A percentile compares a stretch with the other conserved stretches of the same genome.
phyloP scores from a whole-genome alignment of 2,888 invertebrate species.

The Terebella lapidaria region DNA sequence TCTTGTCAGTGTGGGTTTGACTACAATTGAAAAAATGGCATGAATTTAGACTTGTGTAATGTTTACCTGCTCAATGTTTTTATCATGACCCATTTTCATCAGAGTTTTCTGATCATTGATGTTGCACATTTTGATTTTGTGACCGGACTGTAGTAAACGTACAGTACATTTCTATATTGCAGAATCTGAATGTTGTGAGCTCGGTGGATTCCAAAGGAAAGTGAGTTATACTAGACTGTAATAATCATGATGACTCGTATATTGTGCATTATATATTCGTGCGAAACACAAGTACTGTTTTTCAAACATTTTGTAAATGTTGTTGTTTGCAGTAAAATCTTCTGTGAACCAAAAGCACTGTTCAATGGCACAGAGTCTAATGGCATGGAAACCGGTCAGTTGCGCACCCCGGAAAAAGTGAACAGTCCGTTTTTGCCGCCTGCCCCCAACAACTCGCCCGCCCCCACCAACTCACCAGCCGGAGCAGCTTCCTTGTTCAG shows the following conservation, averaged over 20 bases:
- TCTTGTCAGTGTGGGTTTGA: no score
- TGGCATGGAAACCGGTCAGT: neutral
- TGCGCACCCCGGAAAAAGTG: neutral
- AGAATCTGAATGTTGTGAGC: constrained; percentile 51
- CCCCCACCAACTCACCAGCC: neutral
- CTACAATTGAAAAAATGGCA: no score
- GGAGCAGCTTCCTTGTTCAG: no score
- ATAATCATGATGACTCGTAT: neutral
- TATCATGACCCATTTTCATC: no score
- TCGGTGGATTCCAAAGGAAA: constrained; percentile 51
- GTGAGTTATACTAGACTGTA: constrained; percentile 30
- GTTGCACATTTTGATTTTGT: no score
- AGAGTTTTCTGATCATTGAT: no score
- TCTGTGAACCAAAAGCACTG: neutral
- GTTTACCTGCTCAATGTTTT: no score
- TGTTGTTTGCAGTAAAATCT: neutral
- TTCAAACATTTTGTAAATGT: no score
- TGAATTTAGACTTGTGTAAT: no score
- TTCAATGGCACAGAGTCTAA: neutral
- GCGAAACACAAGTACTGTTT: no score
- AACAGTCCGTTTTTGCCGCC: neutral
- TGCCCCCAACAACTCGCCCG: neutral
- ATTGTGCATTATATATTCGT: neutral
- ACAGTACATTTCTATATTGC: no score
- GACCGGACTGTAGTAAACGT: no score